Conservation (phyloP, 2,888 invertebrate genomes). For the Spisula solida region DNA sequence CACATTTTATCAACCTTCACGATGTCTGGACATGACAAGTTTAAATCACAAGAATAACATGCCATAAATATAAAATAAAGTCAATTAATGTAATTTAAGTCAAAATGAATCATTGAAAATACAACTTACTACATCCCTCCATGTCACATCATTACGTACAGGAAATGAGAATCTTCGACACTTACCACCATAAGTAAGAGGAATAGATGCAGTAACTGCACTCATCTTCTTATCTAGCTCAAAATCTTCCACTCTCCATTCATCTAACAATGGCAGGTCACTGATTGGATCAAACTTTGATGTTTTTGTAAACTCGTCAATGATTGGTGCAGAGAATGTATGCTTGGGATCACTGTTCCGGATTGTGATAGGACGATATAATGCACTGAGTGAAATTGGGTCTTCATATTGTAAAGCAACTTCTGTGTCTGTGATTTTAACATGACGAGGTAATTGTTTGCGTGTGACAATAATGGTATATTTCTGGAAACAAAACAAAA, state of each 20-base stretch:
- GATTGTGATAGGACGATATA: constrained; percentile 85
- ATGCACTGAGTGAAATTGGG: constrained; percentile 84
- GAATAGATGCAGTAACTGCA: constrained; percentile 77
- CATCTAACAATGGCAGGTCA: constrained; percentile 78
- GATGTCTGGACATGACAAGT: too few species aligned
- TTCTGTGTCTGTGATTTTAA: constrained; percentile 80
- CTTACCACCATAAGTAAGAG: constrained; percentile 84
- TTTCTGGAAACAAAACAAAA: constrained; percentile 75
- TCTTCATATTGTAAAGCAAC: constrained; percentile 82
- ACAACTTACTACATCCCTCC: too few species aligned
- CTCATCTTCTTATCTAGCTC: constrained; percentile 84
- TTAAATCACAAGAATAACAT: too few species aligned
- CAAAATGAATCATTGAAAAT: too few species aligned
- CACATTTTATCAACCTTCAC: too few species aligned
- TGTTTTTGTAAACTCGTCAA: constrained; percentile 84
- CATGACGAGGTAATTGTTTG: constrained; percentile 84
- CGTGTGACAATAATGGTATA: constrained; percentile 81
- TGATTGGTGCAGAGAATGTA: constrained; percentile 84
- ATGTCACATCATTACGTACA: too few species aligned
- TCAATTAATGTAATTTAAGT: too few species aligned
- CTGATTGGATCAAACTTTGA: constrained; percentile 85
- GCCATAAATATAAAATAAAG: too few species aligned
- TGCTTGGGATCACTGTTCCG: constrained; percentile 83
- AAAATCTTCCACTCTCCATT: constrained; percentile 84
- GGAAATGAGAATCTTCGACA: neutral